These are phyloP conservation scores for Leptinotarsa haldemani DNA, from an alignment of 2,888 invertebrate species.

Conservation along the genomic window DNA sequence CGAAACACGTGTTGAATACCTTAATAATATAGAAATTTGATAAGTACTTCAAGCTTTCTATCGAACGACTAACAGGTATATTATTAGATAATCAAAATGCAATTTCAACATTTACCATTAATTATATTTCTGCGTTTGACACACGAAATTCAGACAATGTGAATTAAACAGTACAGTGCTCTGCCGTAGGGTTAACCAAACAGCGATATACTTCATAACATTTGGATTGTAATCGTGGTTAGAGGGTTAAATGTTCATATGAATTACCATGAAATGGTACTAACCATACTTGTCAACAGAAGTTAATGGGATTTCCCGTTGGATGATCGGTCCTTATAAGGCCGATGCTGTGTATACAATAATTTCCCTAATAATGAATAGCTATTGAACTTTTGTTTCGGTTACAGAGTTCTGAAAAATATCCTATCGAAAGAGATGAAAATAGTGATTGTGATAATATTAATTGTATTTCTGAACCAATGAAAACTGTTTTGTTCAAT, in stretches of 20 bases:
- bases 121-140: constrained; percentile 9
- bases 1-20: neutral
- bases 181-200: neutral
- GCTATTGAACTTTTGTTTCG: too few relatives aligned
- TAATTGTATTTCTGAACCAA: too few relatives aligned
- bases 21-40: neutral
- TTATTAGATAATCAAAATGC: neutral
- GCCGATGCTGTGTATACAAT: neutral
- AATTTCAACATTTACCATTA: neutral
- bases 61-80: neutral
- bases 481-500: too few relatives aligned
- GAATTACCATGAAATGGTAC: neutral
- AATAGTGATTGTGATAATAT: too few relatives aligned
- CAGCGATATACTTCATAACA: neutral
- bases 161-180: neutral
- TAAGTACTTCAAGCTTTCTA: neutral
- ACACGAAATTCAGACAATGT: neutral
- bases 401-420: too few relatives aligned
- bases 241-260: neutral
- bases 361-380: too few relatives aligned
- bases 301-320: neutral
- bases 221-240: neutral
- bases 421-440: too few relatives aligned
- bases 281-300: constrained; percentile 4
- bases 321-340: neutral